Evolutionary conservation across 2,113 vertebrate genomes (phyloP).

Genomic region (Shinisaurus crocodilurus): DNA sequence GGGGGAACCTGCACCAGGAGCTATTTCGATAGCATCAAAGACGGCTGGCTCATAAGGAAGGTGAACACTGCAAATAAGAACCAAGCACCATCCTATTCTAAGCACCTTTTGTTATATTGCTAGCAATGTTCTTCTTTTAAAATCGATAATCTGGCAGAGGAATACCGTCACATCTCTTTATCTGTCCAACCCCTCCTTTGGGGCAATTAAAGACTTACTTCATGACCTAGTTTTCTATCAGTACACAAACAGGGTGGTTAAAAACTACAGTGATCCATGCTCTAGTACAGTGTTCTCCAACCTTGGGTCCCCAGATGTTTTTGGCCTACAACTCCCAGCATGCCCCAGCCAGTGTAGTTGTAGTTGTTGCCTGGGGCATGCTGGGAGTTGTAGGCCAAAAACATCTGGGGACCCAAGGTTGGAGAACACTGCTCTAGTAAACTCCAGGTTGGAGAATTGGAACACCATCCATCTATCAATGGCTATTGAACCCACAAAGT

Average conservation of each 20-base stretch:
- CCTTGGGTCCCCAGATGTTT: too few relatives aligned
- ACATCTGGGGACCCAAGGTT: too few relatives aligned
- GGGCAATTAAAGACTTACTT: background rate
- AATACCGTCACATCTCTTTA: background rate
- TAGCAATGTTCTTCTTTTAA: background rate
- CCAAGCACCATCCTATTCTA: conserved; percentile 1
- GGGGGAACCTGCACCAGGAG: conserved; percentile 12
- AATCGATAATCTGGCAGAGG: background rate
- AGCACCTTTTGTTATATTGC: background rate
- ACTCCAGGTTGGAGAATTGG: too few relatives aligned
- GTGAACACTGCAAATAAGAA: conserved; percentile 42
- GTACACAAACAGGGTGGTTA: background rate
- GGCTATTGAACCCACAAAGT: too few relatives aligned
- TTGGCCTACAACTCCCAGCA: too few relatives aligned
- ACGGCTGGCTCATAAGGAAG: background rate
- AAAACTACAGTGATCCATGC: background rate
- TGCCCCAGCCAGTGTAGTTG: too few relatives aligned
- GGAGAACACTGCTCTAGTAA: too few relatives aligned
- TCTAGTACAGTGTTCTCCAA: too few relatives aligned
- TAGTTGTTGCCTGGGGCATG: too few relatives aligned
- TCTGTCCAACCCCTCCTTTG: background rate
- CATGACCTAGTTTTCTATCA: background rate
- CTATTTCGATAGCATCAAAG: conserved; percentile 18
- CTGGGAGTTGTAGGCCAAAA: too few relatives aligned
- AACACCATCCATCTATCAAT: too few relatives aligned